Percentiles rank a stretch among this genome's conserved stretches.
These are phyloP conservation scores for Marmota flaviventris DNA, from an alignment of 2,113 vertebrate genomes.

Conservation along the genomic window DNA sequence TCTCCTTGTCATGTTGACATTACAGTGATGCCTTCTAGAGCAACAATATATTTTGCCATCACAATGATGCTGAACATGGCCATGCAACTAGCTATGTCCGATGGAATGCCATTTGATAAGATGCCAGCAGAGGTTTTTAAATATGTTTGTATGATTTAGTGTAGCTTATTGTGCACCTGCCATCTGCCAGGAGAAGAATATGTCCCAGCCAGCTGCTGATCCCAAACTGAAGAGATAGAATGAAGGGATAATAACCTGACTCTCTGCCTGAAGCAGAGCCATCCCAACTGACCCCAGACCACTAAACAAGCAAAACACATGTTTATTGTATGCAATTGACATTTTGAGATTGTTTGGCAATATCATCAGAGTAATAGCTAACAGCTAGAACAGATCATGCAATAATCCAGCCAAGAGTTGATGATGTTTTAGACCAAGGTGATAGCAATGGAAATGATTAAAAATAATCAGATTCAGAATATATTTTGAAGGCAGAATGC, in stretches of 20 bases:
- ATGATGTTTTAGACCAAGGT: conserved; percentile 40
- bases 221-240: conserved; percentile 20
- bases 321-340: conserved; percentile 26
- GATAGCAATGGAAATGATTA: background rate
- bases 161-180: conserved; percentile 48
- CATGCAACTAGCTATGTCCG: background rate
- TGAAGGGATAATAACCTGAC: conserved; percentile 12
- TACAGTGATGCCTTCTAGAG: background rate
- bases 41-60: conserved; percentile 21
- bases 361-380: conserved; percentile 13
- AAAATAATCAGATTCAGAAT: conserved; percentile 16
- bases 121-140: conserved; percentile 59
- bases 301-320: conserved; percentile 61
- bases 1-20: background rate
- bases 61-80: background rate
- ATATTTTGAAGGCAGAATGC: conserved; percentile 31
- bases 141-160: conserved; percentile 58
- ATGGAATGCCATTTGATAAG: conserved; percentile 34
- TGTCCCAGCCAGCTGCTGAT: conserved; percentile 6
- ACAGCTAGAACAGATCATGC: background rate
- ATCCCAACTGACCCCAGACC: background rate
- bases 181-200: conserved; percentile 59
- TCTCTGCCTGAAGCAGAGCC: conserved; percentile 17
- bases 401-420: conserved; percentile 37
- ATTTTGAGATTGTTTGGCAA: conserved; percentile 47